Conservation (phyloP, 1,140 invertebrate species). For the Euborellia annulipes region DNA sequence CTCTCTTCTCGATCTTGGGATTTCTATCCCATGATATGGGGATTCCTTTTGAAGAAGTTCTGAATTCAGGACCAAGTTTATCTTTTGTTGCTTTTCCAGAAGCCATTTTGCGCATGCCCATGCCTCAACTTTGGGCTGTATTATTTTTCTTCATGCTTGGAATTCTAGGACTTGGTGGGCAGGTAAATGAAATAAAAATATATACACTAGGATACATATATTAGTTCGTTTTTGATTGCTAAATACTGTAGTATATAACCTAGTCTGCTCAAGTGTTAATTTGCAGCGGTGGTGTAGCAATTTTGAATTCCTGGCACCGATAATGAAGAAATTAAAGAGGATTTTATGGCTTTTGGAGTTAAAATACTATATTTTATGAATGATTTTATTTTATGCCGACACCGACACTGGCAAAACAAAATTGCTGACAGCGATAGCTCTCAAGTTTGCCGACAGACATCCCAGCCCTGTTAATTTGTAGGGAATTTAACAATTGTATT, state of each 20-base stretch:
- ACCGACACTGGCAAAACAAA: too few relatives aligned
- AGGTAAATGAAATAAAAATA: constrained; percentile 24
- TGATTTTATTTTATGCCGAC: too few relatives aligned
- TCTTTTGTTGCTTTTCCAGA: constrained; percentile 81
- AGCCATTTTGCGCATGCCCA: constrained; percentile 61
- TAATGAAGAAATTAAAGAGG: too few relatives aligned
- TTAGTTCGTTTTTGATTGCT: not conserved
- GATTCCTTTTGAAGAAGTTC: constrained; percentile 38
- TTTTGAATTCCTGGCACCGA: too few relatives aligned
- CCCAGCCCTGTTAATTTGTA: too few relatives aligned
- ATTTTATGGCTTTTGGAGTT: too few relatives aligned
- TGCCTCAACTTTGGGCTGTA: constrained; percentile 55
- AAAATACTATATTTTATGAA: too few relatives aligned
- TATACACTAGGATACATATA: not conserved
- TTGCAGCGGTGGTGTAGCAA: too few relatives aligned
- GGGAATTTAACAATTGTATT: too few relatives aligned
- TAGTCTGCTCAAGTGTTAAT: too few relatives aligned
- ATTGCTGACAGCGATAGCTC: too few relatives aligned
- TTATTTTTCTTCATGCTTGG: constrained; percentile 75
- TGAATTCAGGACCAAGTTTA: constrained; percentile 50
- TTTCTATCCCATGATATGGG: constrained; percentile 23
- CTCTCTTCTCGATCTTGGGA: constrained; percentile 72
- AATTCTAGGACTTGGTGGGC: constrained; percentile 53
- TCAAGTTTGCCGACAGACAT: too few relatives aligned
- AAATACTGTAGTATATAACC: not conserved